A percentile compares a stretch with the other conserved stretches of the same genome.
Conservation (phyloP, 2,888 invertebrate genomes). For the Trissonchulus sp. region DNA sequence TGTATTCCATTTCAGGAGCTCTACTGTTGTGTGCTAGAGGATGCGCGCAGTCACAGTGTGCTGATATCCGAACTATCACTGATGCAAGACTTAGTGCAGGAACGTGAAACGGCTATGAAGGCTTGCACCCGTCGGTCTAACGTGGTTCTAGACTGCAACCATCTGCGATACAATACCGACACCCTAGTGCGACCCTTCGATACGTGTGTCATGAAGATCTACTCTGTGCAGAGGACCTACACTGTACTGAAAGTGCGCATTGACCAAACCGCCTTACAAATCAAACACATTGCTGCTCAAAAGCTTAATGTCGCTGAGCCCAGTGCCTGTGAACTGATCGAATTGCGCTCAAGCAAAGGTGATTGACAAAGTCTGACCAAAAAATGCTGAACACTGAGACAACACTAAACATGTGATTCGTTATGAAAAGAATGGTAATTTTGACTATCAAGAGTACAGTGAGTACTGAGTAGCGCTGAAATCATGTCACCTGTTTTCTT, state of each 20-base stretch:
- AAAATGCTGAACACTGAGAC: no score
- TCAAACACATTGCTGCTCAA: constrained; percentile 67
- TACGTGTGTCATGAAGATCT: constrained; percentile 64
- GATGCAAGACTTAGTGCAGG: constrained; percentile 46
- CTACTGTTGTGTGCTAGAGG: constrained; percentile 65
- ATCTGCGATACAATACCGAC: constrained; percentile 40
- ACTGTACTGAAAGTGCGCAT: constrained; percentile 69
- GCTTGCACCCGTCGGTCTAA: not conserved
- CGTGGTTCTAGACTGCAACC: constrained; percentile 46
- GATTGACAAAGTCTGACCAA: no score
- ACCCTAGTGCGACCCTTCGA: constrained; percentile 47
- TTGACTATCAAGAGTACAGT: no score
- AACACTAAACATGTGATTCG: no score
- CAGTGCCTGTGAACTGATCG: no score
- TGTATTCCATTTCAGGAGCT: constrained; percentile 61
- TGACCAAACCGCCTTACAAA: constrained; percentile 66
- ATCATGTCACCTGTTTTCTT: no score
- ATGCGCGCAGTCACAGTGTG: constrained; percentile 64
- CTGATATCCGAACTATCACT: constrained; percentile 66
- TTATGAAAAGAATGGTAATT: no score
- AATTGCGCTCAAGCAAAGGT: no score
- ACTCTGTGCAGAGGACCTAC: constrained; percentile 73
- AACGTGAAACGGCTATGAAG: constrained; percentile 40
- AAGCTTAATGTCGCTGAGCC: constrained; percentile 60
- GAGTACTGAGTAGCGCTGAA: no score